A percentile compares a stretch with the other conserved stretches of the same genome.
These are phyloP conservation scores for Neopipo cinnamomea DNA, from an alignment of 2,113 vertebrate genomes.

Conservation along the genomic window DNA sequence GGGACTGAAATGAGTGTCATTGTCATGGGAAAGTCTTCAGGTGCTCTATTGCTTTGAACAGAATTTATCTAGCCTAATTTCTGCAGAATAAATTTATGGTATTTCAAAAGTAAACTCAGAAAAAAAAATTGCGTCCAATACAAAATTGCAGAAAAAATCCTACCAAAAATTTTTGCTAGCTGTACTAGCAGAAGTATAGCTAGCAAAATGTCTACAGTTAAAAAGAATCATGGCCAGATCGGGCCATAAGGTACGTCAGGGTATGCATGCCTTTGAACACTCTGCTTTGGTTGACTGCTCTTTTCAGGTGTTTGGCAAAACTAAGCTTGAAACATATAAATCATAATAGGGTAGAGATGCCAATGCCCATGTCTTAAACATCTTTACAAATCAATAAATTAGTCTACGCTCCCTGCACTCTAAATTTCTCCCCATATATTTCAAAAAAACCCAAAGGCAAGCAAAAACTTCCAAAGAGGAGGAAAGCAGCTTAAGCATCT, in stretches of 20 bases:
- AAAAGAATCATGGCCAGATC: background rate
- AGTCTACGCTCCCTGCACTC: background rate
- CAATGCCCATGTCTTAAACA: background rate
- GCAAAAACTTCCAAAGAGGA: background rate
- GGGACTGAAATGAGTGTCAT: background rate
- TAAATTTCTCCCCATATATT: background rate
- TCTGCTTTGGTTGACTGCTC: background rate
- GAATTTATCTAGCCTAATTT: background rate
- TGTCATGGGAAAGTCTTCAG: background rate
- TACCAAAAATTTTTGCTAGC: background rate
- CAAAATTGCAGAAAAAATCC: background rate
- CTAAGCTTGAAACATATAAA: background rate
- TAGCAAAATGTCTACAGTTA: too few relatives aligned
- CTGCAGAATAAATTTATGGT: background rate
- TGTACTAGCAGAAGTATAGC: background rate
- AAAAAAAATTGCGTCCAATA: background rate
- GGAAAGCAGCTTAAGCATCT: background rate
- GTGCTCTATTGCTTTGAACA: background rate
- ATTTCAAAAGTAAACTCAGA: background rate
- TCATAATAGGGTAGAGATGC: background rate
- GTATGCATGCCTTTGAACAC: background rate
- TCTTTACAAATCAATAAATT: background rate
- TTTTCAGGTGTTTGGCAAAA: background rate
- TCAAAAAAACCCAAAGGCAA: background rate
- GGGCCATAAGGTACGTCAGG: background rate